Evolutionary conservation across 2,888 invertebrate species (phyloP), one percentile per base, ranked within the genome.

Genomic region (Achlya flavicornis): DNA sequence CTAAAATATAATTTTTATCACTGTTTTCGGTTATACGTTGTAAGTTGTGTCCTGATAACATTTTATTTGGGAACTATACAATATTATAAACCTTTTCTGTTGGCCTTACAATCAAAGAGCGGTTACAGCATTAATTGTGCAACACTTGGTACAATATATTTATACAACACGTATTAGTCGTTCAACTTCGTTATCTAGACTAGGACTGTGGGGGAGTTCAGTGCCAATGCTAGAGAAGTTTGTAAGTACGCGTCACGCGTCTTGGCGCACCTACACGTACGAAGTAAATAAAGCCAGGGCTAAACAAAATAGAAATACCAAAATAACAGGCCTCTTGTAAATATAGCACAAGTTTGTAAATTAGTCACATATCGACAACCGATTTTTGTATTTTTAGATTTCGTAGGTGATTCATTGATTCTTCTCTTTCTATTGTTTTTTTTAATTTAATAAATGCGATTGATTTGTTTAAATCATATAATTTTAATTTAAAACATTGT

Each of bases 171-270:
- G 82, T 81, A 76, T 75, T 76, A 73, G 82, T 85, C 83, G 81
- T 85, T 76, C 86, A 83, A 81, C 84, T 83, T 83, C 88, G 89
- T 91, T 88, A 91, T 91, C 92, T 87, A 88, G 87, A 90, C 88
- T 88, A 88, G 87, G 77, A 89, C 86, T 88, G 89, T 79, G 76
- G 85, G 86, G 80, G 83, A 88, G 88, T 91, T 92, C 89, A 91
- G 92, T 92, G 92, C 92, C 92, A 92, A 92, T 90, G 90, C 80
- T 90, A 88, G 79, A 84, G 83, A 84, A 87, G 86, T 85, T 86
- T 83, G 85, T 84, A 84, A 84, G 84, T 80, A 79, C 83, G 80
- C 80, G 92, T 92, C 90, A 90, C 84, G 85, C 89, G 87, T 89
- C 85, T 93, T 93, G 93, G 92, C 93, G 90, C 91, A 89, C 84